Evolutionary conservation across 2,113 vertebrate species (phyloP).

Genomic region (Tursiops truncatus): DNA sequence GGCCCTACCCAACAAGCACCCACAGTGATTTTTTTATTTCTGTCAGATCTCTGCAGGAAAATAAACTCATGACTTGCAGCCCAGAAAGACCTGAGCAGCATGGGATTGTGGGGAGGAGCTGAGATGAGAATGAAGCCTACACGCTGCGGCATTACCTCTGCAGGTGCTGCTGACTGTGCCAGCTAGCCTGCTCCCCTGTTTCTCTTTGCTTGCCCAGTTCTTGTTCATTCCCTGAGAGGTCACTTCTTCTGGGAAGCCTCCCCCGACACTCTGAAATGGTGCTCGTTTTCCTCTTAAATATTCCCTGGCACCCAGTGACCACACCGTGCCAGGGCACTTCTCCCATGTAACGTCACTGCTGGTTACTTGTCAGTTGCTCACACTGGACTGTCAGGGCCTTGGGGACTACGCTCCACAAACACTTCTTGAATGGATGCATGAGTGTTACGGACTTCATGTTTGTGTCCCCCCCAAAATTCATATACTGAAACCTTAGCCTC

Average conservation of each 20-base stretch:
- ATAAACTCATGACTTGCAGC: neutral
- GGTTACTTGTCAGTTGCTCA: neutral
- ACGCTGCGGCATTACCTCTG: fast-evolving
- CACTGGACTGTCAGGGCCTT: neutral
- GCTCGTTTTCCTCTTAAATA: neutral
- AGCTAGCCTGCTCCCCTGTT: no score
- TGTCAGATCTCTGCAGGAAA: neutral
- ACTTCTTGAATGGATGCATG: neutral
- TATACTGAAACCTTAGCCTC: neutral
- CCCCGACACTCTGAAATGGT: neutral
- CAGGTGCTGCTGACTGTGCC: no score
- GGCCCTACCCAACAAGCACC: neutral
- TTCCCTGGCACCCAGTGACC: neutral
- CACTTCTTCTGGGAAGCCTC: neutral
- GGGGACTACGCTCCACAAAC: neutral
- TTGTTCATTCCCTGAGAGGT: neutral
- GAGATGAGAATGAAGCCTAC: neutral
- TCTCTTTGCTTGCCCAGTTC: neutral
- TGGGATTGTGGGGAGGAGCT: fast-evolving
- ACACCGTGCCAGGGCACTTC: neutral
- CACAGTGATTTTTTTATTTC: neutral
- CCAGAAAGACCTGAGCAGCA: neutral
- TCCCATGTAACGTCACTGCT: no score
- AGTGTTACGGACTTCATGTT: neutral
- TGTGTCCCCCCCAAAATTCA: neutral